These are phyloP conservation scores for Halichoerus grypus DNA, from an alignment of 2,113 vertebrate genomes.

Conservation along the genomic window DNA sequence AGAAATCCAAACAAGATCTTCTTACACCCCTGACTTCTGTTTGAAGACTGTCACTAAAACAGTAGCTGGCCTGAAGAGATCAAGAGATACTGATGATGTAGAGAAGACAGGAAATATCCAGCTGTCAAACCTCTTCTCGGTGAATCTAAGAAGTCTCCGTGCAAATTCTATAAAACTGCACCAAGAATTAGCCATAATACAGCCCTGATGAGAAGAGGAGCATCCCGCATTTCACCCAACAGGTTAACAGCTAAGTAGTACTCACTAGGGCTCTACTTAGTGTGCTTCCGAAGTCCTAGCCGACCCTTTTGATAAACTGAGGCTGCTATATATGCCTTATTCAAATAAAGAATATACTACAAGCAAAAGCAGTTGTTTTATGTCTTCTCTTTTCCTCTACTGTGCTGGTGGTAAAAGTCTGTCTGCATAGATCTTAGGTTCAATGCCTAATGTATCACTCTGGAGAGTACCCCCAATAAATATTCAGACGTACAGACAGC, in stretches of 20 bases:
- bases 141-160: not conserved
- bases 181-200: not conserved
- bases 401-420: conserved; percentile 2
- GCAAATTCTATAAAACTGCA: not conserved
- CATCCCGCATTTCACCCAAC: not conserved
- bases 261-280: not conserved
- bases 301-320: not conserved
- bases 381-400: not conserved
- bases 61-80: not conserved
- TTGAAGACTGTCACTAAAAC: not conserved
- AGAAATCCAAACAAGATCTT: conserved; percentile 46
- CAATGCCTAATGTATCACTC: not conserved
- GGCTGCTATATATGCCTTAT: not conserved
- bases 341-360: not conserved
- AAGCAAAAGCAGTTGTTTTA: not conserved
- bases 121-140: conserved; percentile 28
- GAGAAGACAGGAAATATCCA: not conserved
- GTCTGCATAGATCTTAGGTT: not conserved
- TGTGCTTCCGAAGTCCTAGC: not conserved
- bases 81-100: not conserved
- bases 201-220: not conserved
- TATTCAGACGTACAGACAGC: not conserved
- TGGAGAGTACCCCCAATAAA: not conserved
- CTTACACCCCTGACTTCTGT: not conserved
- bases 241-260: not conserved